Evolutionary conservation across 2,888 invertebrate genomes (phyloP).

Genomic region (Erpobdella octoculata): DNA sequence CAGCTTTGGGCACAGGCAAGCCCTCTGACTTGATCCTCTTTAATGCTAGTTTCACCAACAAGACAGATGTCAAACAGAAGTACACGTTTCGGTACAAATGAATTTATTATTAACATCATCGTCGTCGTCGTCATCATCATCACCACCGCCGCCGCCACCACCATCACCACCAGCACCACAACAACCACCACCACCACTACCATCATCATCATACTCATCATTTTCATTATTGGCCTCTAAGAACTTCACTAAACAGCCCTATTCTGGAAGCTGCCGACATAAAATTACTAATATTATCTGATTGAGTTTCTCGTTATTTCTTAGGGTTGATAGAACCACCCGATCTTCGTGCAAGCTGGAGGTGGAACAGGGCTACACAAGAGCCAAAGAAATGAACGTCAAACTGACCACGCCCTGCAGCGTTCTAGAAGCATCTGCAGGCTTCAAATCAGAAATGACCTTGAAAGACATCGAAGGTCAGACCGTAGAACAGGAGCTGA

Average conservation of each 20-base stretch:
- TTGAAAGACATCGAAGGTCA: constrained; percentile 49
- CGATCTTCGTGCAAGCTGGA: constrained; percentile 43
- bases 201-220: too few relatives aligned
- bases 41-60: constrained; percentile 48
- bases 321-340: constrained; percentile 46
- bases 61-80: constrained; percentile 45
- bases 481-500: constrained; percentile 49
- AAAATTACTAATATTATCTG: too few relatives aligned
- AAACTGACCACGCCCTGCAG: constrained; percentile 54
- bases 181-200: too few relatives aligned
- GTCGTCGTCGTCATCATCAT: neutral
- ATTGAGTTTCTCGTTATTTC: too few relatives aligned
- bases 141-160: neutral
- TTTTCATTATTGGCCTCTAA: too few relatives aligned
- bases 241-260: too few relatives aligned
- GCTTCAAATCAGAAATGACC: constrained; percentile 50
- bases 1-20: constrained; percentile 30
- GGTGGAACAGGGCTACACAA: constrained; percentile 41
- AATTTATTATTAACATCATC: neutral
- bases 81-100: constrained; percentile 42
- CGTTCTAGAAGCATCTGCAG: constrained; percentile 50
- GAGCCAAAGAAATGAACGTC: constrained; percentile 52
- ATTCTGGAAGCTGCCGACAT: too few relatives aligned
- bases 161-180: too few relatives aligned
- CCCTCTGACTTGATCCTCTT: constrained; percentile 40